phyloP scores from a whole-genome alignment of 2,888 invertebrate species.

The Cylindroiulus punctatus region DNA sequence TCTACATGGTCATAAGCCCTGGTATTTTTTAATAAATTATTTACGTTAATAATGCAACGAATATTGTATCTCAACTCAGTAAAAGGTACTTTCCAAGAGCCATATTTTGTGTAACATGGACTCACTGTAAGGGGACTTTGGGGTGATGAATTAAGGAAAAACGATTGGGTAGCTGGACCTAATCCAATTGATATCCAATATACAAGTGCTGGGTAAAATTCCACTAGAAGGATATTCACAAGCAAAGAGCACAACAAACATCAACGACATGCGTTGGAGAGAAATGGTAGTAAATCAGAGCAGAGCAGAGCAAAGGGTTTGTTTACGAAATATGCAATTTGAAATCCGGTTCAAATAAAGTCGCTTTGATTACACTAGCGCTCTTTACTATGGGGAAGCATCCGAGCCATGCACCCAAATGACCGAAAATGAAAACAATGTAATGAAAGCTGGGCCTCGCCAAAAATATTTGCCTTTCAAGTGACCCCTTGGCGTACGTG shows the following conservation, averaged over 20 bases:
- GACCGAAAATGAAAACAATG: conserved; percentile 39
- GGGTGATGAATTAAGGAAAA: too few species aligned
- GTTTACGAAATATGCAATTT: not conserved
- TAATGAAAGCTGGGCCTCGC: not conserved
- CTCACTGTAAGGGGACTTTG: too few species aligned
- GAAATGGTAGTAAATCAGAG: not conserved
- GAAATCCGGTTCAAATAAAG: not conserved
- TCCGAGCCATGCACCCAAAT: not conserved
- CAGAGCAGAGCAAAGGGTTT: not conserved
- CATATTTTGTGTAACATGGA: too few species aligned
- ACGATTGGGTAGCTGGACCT: too few species aligned
- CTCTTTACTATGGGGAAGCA: not conserved
- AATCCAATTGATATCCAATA: too few species aligned
- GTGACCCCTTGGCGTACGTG: not conserved
- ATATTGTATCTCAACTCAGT: too few species aligned
- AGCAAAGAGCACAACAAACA: not conserved
- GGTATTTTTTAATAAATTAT: too few species aligned
- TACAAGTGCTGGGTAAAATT: too few species aligned
- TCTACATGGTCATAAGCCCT: too few species aligned
- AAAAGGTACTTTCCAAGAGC: too few species aligned
- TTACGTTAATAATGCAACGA: too few species aligned
- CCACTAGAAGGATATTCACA: too few species aligned
- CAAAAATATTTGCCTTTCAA: conserved; percentile 45
- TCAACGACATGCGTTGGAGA: not conserved
- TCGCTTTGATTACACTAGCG: not conserved